Evolutionary conservation across 2,888 invertebrate genomes (phyloP).

Genomic region (Caenorhabditis sinica): DNA sequence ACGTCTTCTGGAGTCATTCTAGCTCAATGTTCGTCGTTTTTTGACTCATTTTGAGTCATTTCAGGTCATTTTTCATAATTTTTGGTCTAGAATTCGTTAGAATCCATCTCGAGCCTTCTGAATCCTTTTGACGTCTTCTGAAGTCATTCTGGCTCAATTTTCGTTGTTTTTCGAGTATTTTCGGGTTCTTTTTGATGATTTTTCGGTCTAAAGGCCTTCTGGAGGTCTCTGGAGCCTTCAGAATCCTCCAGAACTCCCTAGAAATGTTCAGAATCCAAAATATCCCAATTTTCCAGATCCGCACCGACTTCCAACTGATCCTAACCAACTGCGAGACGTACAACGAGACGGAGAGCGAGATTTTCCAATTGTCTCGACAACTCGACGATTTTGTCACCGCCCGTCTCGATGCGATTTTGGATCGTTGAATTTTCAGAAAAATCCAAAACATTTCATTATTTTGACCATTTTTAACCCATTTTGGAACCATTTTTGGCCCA

Average conservation of each 20-base stretch:
- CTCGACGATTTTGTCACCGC: slow-evolving; percentile 28
- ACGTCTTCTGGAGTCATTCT: no score
- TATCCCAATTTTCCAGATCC: slow-evolving; percentile 50
- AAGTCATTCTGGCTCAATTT: no score
- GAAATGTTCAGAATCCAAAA: not conserved
- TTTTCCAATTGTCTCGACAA: slow-evolving; percentile 86
- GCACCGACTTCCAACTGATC: slow-evolving; percentile 87
- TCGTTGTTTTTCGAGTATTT: no score
- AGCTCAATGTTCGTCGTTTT: no score
- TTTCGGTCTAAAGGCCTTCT: no score
- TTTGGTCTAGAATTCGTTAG: no score
- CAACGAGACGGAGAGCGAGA: slow-evolving; percentile 91
- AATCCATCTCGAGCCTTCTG: no score
- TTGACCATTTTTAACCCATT: not conserved
- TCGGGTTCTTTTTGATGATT: no score
- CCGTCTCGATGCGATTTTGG: slow-evolving; percentile 50
- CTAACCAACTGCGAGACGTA: slow-evolving; percentile 97
- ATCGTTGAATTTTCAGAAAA: not conserved
- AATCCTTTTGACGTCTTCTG: no score
- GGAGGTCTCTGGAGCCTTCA: no score
- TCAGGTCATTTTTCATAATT: no score
- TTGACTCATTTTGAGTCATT: no score
- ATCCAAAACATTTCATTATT: slow-evolving; percentile 1
- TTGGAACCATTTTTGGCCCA: not conserved
- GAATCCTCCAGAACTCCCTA: not conserved